These are phyloP conservation scores for Sipha flava DNA, from an alignment of 1,140 invertebrate species.

Conservation along the genomic window DNA sequence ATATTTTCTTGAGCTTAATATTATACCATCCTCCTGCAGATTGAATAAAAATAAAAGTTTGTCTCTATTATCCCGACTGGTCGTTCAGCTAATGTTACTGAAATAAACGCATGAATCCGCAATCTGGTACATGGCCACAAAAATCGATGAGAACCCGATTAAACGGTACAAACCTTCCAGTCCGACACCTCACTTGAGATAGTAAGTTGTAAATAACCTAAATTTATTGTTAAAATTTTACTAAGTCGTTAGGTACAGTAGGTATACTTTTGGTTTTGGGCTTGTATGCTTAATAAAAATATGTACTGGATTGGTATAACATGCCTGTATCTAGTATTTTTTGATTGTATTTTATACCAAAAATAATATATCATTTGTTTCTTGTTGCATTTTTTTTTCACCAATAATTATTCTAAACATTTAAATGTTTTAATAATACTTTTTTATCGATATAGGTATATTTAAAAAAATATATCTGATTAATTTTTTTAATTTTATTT, in stretches of 20 bases:
- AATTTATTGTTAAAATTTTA: constrained; percentile 2
- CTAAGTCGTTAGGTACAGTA: neutral
- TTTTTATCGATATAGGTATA: too few relatives aligned
- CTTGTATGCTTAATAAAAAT: neutral
- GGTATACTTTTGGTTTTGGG: constrained; percentile 18
- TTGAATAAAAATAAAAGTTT: constrained; percentile 24
- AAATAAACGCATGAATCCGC: constrained; percentile 31
- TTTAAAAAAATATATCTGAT: too few relatives aligned
- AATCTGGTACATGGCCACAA: constrained; percentile 31
- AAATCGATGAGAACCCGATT: constrained; percentile 31
- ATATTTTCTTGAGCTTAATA: constrained; percentile 6
- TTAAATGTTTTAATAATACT: too few relatives aligned
- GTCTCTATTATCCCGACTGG: neutral
- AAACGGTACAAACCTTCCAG: constrained; percentile 32
- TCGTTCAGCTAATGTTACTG: constrained; percentile 16
- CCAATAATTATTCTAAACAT: neutral
- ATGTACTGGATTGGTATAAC: neutral
- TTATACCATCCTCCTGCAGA: constrained; percentile 22
- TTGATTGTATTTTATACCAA: neutral
- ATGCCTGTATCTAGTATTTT: neutral
- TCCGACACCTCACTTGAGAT: constrained; percentile 26
- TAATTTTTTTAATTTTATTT: neutral
- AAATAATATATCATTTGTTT: neutral
- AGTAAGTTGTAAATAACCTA: constrained; percentile 32
- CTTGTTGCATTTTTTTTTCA: neutral